phyloP scores from a whole-genome alignment of 1,140 invertebrate genomes.

The Zaprionus kolodkinae region DNA sequence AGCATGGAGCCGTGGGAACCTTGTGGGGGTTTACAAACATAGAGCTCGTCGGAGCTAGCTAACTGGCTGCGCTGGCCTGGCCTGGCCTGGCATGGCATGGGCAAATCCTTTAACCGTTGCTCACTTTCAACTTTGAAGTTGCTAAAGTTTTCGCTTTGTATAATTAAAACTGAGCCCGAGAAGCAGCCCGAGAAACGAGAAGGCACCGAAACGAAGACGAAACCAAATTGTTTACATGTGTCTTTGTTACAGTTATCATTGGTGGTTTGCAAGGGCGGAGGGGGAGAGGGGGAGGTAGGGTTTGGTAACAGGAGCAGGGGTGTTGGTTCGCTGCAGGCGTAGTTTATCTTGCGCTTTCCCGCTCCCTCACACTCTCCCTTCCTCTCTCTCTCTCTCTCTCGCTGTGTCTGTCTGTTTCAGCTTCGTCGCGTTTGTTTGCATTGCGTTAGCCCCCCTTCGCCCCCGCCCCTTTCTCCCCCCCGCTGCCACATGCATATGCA shows the following conservation, averaged over 20 bases:
- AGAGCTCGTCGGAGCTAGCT: not conserved
- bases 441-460: not conserved
- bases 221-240: constrained; percentile 80
- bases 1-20: not conserved
- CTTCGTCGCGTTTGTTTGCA: constrained; percentile 38
- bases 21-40: not conserved
- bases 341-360: not conserved
- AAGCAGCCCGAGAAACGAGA: not conserved
- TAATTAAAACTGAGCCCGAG: constrained; percentile 70
- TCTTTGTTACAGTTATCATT: constrained; percentile 77
- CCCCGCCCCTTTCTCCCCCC: not conserved
- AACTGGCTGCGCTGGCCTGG: constrained; percentile 1
- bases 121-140: constrained; percentile 46
- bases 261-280: constrained; percentile 37
- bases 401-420: constrained; percentile 24
- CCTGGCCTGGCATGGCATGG: not conserved
- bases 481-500: constrained; percentile 60
- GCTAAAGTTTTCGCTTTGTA: constrained; percentile 76
- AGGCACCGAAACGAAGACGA: constrained; percentile 42
- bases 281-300: not conserved
- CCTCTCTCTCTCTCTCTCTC: constrained; percentile 14
- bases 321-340: constrained; percentile 34
- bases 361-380: not conserved
- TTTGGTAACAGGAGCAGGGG: too few relatives aligned
- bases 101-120: constrained; percentile 45